Conservation (phyloP, 2,888 invertebrate genomes). For the Dryococelus australis region DNA sequence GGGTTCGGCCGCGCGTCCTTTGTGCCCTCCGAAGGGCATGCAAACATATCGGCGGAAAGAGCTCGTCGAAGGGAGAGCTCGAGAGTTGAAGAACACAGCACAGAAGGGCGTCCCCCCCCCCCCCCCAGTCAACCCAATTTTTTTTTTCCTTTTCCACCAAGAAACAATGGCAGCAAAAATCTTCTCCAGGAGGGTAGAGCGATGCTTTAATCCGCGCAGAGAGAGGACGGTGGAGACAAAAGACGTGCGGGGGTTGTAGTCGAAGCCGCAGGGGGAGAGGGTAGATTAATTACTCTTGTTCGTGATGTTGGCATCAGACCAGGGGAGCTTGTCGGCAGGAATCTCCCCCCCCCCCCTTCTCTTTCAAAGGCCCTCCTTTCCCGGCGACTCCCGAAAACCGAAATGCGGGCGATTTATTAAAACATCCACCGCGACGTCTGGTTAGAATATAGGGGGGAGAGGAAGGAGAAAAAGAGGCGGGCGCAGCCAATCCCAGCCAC, state of each 20-base stretch:
- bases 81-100: too few species aligned
- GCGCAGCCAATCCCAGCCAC: neutral
- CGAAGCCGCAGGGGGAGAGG: neutral
- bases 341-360: neutral
- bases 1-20: too few species aligned
- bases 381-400: neutral
- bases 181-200: neutral
- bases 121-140: too few species aligned
- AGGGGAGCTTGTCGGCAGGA: neutral
- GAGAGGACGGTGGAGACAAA: neutral
- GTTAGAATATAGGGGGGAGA: neutral
- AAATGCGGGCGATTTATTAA: conserved; percentile 23
- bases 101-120: too few species aligned
- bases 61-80: too few species aligned
- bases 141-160: too few species aligned
- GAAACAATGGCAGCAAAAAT: neutral
- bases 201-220: neutral
- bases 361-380: neutral
- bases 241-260: neutral
- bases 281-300: conserved; percentile 29
- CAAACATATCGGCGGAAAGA: too few species aligned
- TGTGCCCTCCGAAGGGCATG: too few species aligned
- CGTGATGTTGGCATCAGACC: conserved; percentile 27
- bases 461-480: neutral
- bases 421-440: conserved; percentile 13